Conservation (phyloP, 2,113 vertebrate genomes). For the Candoia aspera region DNA sequence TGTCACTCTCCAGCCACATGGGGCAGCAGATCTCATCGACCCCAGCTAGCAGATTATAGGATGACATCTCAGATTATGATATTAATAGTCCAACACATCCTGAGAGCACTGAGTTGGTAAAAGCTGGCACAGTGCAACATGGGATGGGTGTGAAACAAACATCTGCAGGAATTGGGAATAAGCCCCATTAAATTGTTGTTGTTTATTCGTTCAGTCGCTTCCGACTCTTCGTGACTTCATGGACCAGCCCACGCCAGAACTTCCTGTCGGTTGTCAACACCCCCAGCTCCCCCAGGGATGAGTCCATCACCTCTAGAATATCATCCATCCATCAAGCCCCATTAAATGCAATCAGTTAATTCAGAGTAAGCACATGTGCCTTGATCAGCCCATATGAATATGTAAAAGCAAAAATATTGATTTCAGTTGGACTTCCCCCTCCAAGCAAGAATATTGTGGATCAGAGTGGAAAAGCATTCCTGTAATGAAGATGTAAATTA, state of each 20-base stretch:
- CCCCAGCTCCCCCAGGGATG: no score
- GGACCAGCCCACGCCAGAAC: no score
- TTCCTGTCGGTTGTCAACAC: no score
- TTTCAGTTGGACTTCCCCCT: not conserved
- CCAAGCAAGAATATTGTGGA: not conserved
- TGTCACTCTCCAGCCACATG: not conserved
- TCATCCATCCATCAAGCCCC: no score
- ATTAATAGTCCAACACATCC: not conserved
- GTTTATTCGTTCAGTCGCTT: no score
- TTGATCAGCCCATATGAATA: not conserved
- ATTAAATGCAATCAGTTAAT: not conserved
- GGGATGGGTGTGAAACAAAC: no score
- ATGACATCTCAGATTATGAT: not conserved
- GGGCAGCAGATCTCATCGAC: not conserved
- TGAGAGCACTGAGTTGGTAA: not conserved
- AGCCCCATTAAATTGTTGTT: not conserved
- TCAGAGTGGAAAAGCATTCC: not conserved
- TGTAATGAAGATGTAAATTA: not conserved
- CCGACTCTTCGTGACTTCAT: no score
- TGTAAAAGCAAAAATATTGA: not conserved
- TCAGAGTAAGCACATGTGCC: not conserved
- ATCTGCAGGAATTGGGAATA: not conserved
- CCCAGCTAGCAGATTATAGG: not conserved
- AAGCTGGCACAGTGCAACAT: not conserved
- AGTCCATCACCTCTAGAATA: no score